These are phyloP conservation scores for Eriocheir sinensis DNA, from an alignment of 1,140 invertebrate species.

Conservation along the genomic window DNA sequence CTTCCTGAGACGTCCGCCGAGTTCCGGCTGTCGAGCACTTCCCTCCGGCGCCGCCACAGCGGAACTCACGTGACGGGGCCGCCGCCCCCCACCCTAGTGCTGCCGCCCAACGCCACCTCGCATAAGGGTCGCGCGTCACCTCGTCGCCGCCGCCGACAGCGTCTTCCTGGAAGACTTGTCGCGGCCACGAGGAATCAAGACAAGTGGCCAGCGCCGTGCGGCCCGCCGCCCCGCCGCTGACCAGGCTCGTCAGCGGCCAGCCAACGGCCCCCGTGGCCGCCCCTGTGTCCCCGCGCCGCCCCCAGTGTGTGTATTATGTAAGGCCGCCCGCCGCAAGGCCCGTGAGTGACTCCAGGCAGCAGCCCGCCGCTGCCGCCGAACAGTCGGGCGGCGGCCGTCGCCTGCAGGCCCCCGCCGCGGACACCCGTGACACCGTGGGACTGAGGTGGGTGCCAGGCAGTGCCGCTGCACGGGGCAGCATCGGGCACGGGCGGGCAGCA, in stretches of 20 bases:
- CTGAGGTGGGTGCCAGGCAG: background rate
- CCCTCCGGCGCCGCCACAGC: background rate
- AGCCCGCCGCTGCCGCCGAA: background rate
- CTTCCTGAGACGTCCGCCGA: constrained; percentile 2
- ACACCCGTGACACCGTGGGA: background rate
- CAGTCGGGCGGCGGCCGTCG: constrained; percentile 24
- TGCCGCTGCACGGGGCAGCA: background rate
- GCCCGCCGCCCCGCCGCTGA: too few relatives aligned
- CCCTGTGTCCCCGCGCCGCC: too few relatives aligned
- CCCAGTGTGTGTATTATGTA: constrained; percentile 25
- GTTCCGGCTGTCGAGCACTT: background rate
- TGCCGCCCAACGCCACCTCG: background rate
- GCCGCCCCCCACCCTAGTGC: background rate
- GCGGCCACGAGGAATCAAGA: background rate
- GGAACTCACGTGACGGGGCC: background rate
- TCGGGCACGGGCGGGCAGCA: constrained; percentile 39
- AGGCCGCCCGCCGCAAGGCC: background rate
- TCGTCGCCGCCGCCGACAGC: background rate
- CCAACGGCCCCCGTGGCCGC: background rate
- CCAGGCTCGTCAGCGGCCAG: background rate
- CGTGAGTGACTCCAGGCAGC: background rate
- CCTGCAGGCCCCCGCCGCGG: background rate
- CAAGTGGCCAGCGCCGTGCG: background rate
- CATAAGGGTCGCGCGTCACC: background rate
- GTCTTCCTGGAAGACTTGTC: background rate